Evolutionary conservation across 1,140 invertebrate genomes (phyloP), one percentile per base, ranked within the genome.

Genomic region (Geopemphigus sp.): DNA sequence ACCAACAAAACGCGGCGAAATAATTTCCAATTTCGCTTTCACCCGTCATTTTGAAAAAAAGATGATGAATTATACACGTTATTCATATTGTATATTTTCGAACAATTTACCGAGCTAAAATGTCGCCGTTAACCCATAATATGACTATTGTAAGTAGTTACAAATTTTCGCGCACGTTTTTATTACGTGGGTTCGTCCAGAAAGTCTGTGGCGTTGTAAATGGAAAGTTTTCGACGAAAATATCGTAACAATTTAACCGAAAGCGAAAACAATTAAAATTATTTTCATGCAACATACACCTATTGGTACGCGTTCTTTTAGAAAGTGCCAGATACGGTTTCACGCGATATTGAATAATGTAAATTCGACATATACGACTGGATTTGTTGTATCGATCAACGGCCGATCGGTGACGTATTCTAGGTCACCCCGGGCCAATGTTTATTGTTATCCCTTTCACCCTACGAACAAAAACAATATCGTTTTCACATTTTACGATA

Each of bases 191-290:
- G 63, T 22, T 22, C n/a, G 14, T 22, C 63, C n/a, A n/a, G n/a
- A n/a, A n/a, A 45, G 32, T 19, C 63, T 66, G n/a, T 66, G n/a
- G 32, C 12, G 15, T 1, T 66, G 22, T 32, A 66, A 11, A 22
- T 66, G 32, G 32, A 14, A 66, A 66, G 63, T 66, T 45, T 66
- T 45, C n/a, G 39, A 45, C 22, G 11, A 5, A 45, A 66, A 45
- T 66, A 45, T 66, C 19, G 61, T 39, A 39, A 12, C 11, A 63
- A 17, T 66, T n/a, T 22, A 5, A 22, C 63, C 4, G 63, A 45
- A 22, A 45, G n/a, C 19, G n/a, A 66, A 22, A 66, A 66, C n/a
- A 45, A 66, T 66, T 66, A 66, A 66, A 66, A 22, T 66, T n/a
- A 66, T 45, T 4, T 14, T 45, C 12, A 11, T 22, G n/a, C 39